Conservation (phyloP, 1,140 invertebrate genomes). For the Macrosteles quadrilineatus region DNA sequence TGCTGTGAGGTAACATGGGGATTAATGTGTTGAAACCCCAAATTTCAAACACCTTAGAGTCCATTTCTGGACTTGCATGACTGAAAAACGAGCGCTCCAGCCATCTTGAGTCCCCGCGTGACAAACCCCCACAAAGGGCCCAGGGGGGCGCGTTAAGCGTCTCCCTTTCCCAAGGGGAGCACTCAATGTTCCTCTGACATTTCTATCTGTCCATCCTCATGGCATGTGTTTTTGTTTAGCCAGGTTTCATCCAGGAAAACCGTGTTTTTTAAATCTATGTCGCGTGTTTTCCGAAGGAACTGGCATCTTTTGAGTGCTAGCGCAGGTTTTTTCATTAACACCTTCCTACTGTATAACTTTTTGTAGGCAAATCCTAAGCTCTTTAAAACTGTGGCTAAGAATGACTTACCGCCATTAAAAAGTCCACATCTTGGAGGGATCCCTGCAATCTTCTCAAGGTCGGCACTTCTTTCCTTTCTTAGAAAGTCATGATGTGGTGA, state of each 20-base stretch:
- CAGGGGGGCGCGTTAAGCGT: no score
- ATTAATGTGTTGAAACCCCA: neutral
- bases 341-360: neutral
- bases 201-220: neutral
- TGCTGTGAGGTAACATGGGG: neutral
- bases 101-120: neutral
- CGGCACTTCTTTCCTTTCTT: slow-evolving; percentile 1
- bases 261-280: neutral
- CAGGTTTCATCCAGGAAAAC: neutral
- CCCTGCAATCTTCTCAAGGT: neutral
- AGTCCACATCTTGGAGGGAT: neutral
- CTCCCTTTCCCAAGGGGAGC: no score
- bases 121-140: no score
- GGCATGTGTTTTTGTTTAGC: neutral
- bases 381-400: neutral
- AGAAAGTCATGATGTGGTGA: neutral
- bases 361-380: neutral
- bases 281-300: slow-evolving; percentile 7
- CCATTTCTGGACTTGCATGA: no score
- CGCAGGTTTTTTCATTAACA: neutral
- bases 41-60: neutral
- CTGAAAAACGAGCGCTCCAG: slow-evolving; percentile 7
- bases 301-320: neutral
- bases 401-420: neutral
- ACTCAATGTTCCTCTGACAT: neutral